These are phyloP conservation scores for Protodeltote pygarga DNA, from an alignment of 2,888 invertebrate genomes.

Conservation along the genomic window DNA sequence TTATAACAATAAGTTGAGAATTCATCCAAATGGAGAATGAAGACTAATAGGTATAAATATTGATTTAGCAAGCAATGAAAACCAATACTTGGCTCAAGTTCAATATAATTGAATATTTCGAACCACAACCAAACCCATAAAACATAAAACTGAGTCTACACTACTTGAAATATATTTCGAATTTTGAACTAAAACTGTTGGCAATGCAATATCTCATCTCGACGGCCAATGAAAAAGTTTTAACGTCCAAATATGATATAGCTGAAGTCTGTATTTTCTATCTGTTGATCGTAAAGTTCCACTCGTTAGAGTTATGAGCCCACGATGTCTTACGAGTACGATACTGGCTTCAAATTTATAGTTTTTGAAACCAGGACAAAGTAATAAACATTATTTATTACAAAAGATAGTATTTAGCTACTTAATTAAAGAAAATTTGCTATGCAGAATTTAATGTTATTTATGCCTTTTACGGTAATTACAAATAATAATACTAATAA, in stretches of 20 bases:
- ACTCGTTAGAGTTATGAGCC: conserved; percentile 46
- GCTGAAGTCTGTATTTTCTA: conserved; percentile 57
- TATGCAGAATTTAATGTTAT: no score
- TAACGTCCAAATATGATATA: conserved; percentile 64
- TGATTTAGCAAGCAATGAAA: no score
- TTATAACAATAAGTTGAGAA: no score
- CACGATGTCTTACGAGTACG: conserved; percentile 43
- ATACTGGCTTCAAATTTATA: conserved; percentile 47
- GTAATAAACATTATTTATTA: no score
- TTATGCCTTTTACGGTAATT: no score
- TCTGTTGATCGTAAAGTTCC: conserved; percentile 43
- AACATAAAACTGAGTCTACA: conserved; percentile 25
- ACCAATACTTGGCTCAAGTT: not conserved
- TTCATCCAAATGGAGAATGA: no score
- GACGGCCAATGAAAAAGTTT: conserved; percentile 76
- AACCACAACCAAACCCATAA: conserved; percentile 4
- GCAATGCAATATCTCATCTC: conserved; percentile 61
- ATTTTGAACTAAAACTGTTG: conserved; percentile 58
- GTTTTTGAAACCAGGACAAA: no score
- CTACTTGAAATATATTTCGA: conserved; percentile 38
- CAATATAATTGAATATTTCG: not conserved
- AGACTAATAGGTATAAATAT: no score
- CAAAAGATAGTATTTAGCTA: no score
- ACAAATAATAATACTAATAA: no score
- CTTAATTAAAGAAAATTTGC: no score